Percentiles rank a stretch among this genome's conserved stretches.
phyloP scores from a whole-genome alignment of 2,888 invertebrate species.

The Conomelus anceps region DNA sequence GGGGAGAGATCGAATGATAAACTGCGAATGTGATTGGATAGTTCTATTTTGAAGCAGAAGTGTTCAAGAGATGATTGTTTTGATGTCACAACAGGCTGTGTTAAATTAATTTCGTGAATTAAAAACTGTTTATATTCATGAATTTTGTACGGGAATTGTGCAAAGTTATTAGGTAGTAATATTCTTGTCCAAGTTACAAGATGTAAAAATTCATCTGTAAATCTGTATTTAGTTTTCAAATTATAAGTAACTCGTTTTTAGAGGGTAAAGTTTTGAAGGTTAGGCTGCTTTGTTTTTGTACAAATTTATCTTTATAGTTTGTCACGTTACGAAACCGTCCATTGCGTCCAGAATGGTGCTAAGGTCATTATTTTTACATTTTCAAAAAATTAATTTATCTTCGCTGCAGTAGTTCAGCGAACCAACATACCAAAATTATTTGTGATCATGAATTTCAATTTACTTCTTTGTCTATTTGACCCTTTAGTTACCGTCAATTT shows the following conservation, averaged over 20 bases:
- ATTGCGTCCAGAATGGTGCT: not conserved
- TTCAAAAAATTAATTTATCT: not conserved
- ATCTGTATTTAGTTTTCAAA: not conserved
- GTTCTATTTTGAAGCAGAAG: too few relatives aligned
- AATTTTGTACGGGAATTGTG: not conserved
- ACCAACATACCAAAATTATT: not conserved
- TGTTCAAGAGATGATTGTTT: too few relatives aligned
- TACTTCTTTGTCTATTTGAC: not conserved
- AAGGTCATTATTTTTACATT: not conserved
- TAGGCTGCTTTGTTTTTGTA: slow-evolving; percentile 6
- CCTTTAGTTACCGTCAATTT: not conserved
- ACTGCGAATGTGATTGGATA: too few relatives aligned
- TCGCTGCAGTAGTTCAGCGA: not conserved
- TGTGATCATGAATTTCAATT: not conserved
- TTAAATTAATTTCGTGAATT: not conserved
- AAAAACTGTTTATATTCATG: not conserved
- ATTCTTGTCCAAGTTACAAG: not conserved
- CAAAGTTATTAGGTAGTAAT: not conserved
- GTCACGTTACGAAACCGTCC: slow-evolving; percentile 1
- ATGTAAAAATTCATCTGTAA: too few relatives aligned
- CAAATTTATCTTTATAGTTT: not conserved
- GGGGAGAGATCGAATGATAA: too few relatives aligned
- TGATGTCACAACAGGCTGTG: not conserved
- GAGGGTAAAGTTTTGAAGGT: slow-evolving; percentile 3
- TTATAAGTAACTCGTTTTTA: not conserved